Evolutionary conservation across 2,113 vertebrate genomes (phyloP), one percentile per base, ranked within the genome.

Genomic region (Gavia stellata): DNA sequence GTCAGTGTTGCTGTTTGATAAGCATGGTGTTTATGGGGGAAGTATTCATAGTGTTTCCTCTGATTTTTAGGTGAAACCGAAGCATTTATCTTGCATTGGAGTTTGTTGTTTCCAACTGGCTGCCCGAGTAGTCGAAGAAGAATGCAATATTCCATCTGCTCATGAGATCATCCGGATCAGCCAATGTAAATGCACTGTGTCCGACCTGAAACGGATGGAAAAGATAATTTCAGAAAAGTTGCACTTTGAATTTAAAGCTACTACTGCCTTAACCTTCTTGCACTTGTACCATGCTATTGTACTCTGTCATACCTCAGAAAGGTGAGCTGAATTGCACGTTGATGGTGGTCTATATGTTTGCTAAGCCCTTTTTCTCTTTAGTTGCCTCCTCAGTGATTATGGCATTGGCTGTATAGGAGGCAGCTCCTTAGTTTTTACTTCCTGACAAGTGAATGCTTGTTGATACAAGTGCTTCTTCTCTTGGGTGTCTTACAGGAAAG

Each of bases 231-330:
- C 99, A 0, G 99, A 99, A 91, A 99, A 99, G 97, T 98, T 99
- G 96, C 96, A 99, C 98, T 99, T 99, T 98, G 98, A 99, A 97
- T 98, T 99, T 96, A 98, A 99, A 98, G 99, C 99, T 97, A 97
- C 99, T 98, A 99, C 99, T 92, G 99, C 99, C 98, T 99, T 99
- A 98, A 99, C 99, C 86, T 99, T 99, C 96, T 98, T 99, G 98
- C 99, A 99, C 98, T 97, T 99, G 95, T 99, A 99, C 98, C 99
- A 99, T 92, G 95, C 98, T 92, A 98, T 99, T 55, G 82, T 98
- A 79, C 97, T 98, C 65, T 98, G 97, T 47, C 99, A 99, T 98
- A 98, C 98, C 97, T 98, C 98, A 75, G 98, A 99, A 97, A 98
- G 99, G 99, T 99, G 93, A 97, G 98, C 62, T 10, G 25, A 28